Evolutionary conservation across 1,140 invertebrate species (phyloP), one percentile per base, ranked within the genome.

Genomic region (Calephelis virginiensis): DNA sequence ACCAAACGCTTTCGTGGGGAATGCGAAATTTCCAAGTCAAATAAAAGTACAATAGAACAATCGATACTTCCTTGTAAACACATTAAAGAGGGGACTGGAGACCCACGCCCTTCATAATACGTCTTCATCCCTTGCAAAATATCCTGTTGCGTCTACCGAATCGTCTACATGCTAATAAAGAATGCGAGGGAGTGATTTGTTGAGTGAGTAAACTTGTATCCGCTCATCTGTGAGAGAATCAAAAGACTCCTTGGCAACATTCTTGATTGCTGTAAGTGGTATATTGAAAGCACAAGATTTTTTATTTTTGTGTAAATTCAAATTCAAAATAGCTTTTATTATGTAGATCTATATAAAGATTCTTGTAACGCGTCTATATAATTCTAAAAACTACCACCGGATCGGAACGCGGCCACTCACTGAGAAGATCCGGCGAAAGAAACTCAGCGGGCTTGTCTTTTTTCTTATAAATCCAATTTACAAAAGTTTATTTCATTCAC

Each of bases 61-160:
- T 90, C 85, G 84, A 88, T 90, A 88, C 81, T 82, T 80, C 79
- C 81, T 85, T 90, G 87, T 90, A 90, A 90, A 90, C 87, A 90
- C 87, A 90, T 90, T 90, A 90, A 86, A 80, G 76, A 81, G 83
- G 82, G 86, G 75, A 63, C 68, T 68, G 66, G 68, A 70, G 53
- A 56, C 28, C 53, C 64, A 69, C 68, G 64, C 71, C 75, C 80
- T 76, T 77, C 71, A 75, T 77, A 76, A 83, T 82, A 79, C 77
- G 76, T 85, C 83, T 85, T 80, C 74, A 81, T 85, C 82, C 83
- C 83, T 77, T 64, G 70, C 77, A 77, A 81, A 84, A 84, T 84
- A 86, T 85, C 84, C 82, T 85, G 84, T 85, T 86, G 82, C 83
- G 80, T 82, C 78, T 80, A 77, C 81, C 53, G 61, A 78, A 76